A percentile compares a stretch with the other conserved stretches of the same genome.
These are phyloP conservation scores for Mormoops blainvillei DNA, from an alignment of 2,113 vertebrate genomes.

Conservation along the genomic window DNA sequence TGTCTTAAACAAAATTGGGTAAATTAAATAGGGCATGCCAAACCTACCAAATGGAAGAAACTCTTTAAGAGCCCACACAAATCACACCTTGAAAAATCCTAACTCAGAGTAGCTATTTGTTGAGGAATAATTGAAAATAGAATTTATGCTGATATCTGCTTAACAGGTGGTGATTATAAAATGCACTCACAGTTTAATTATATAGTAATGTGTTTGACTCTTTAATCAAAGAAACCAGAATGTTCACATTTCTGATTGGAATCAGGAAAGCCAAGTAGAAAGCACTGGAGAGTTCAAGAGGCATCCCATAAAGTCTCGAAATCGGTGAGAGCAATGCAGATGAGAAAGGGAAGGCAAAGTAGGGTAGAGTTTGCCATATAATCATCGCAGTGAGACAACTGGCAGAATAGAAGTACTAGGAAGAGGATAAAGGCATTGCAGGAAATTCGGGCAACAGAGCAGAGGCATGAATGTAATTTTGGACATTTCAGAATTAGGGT, in stretches of 20 bases:
- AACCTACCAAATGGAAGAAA: neutral
- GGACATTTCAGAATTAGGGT: neutral
- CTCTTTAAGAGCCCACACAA: neutral
- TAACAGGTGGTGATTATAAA: neutral
- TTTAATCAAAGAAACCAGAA: neutral
- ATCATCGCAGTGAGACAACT: neutral
- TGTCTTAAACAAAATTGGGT: neutral
- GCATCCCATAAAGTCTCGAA: fast-evolving
- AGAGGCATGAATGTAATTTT: neutral
- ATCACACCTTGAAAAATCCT: neutral
- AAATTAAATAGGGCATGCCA: neutral
- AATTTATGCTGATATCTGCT: neutral
- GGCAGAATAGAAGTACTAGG: no score
- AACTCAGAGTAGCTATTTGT: neutral
- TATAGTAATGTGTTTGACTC: neutral
- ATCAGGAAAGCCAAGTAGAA: neutral
- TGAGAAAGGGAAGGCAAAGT: neutral
- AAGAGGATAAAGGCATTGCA: neutral
- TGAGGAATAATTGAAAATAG: neutral
- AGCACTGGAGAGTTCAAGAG: neutral
- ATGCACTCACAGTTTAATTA: neutral
- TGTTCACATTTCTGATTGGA: neutral
- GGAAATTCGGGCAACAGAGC: neutral
- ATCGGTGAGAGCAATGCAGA: fast-evolving
- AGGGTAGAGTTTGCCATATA: neutral